phyloP scores from a whole-genome alignment of 1,140 invertebrate genomes.

The Drosophila azteca region DNA sequence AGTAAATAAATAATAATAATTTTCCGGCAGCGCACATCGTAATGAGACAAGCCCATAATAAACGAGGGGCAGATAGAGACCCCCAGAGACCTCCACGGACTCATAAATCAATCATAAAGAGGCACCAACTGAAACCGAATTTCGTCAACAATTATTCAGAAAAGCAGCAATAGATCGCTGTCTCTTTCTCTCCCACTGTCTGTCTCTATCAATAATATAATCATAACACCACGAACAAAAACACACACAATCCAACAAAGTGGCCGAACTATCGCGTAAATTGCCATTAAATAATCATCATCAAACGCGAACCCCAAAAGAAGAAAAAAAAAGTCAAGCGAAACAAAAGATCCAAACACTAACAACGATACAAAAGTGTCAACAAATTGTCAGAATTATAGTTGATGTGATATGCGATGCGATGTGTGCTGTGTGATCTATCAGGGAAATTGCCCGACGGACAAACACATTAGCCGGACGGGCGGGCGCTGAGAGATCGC shows the following conservation, averaged over 20 bases:
- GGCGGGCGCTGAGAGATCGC: constrained; percentile 21
- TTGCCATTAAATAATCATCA: constrained; percentile 63
- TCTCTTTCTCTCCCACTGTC: background rate
- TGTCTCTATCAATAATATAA: constrained; percentile 28
- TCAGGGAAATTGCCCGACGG: constrained; percentile 58
- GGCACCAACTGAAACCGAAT: constrained; percentile 25
- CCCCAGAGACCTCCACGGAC: constrained; percentile 13
- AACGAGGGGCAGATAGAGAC: constrained; percentile 18
- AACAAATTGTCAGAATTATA: constrained; percentile 72
- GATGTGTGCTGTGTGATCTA: constrained; percentile 47
- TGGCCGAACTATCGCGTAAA: constrained; percentile 19
- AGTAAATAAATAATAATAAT: constrained; percentile 45
- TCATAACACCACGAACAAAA: constrained; percentile 3
- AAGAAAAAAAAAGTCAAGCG: constrained; percentile 11
- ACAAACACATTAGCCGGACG: constrained; percentile 18
- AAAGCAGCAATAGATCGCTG: background rate
- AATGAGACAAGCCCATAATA: constrained; percentile 46
- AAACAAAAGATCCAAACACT: constrained; percentile 34
- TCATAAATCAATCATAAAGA: constrained; percentile 44
- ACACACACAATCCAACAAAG: background rate
- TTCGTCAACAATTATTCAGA: constrained; percentile 27
- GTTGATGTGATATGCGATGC: constrained; percentile 32
- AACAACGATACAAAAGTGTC: constrained; percentile 55
- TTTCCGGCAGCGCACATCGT: constrained; percentile 19
- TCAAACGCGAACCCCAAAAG: constrained; percentile 41